These are phyloP conservation scores for Apamea anceps DNA, from an alignment of 2,888 invertebrate genomes.

Conservation along the genomic window DNA sequence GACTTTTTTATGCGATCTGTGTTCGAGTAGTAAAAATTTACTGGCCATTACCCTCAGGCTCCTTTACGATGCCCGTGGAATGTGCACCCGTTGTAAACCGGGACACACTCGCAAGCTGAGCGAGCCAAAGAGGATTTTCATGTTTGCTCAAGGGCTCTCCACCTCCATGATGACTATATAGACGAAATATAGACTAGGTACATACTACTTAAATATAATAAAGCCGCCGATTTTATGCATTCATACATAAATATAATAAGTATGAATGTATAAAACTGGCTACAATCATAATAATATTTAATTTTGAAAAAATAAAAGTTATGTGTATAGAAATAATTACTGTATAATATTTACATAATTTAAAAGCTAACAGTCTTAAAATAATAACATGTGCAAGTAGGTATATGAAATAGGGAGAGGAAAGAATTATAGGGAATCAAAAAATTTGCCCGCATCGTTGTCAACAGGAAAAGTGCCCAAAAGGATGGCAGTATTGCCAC, in stretches of 20 bases:
- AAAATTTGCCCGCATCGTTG: no score
- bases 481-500: no score
- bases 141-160: slow-evolving; percentile 63
- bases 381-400: no score
- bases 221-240: no score
- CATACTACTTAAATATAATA: no score
- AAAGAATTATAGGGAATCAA: no score
- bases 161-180: slow-evolving; percentile 5
- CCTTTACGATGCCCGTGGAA: slow-evolving; percentile 75
- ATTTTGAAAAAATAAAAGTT: not conserved
- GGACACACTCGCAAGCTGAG: slow-evolving; percentile 64
- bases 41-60: slow-evolving; percentile 73
- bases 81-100: slow-evolving; percentile 73
- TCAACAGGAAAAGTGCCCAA: no score
- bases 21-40: slow-evolving; percentile 79
- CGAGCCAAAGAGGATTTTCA: slow-evolving; percentile 69
- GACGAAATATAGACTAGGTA: not conserved
- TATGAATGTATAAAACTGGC: not conserved
- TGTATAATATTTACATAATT: no score
- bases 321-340: not conserved
- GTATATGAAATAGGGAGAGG: no score
- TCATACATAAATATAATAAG: not conserved
- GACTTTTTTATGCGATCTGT: slow-evolving; percentile 75
- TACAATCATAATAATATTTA: no score
- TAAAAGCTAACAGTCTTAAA: no score